phyloP scores from a whole-genome alignment of 2,113 vertebrate genomes.

The Catharus bicknelli region DNA sequence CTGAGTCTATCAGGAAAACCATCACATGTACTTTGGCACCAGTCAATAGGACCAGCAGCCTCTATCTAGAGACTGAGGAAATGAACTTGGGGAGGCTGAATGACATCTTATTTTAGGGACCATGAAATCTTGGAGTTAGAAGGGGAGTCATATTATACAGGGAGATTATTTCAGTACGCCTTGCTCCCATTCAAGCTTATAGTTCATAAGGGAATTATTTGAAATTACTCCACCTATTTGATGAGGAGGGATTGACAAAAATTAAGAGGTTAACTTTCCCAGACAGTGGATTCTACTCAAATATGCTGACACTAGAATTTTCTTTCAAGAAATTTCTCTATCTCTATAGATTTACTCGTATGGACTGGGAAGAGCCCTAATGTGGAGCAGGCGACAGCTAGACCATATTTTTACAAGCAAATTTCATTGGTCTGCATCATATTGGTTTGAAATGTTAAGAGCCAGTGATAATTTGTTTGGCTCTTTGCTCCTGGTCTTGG shows the following conservation, averaged over 20 bases:
- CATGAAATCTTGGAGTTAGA: background rate
- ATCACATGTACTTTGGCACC: constrained; percentile 11
- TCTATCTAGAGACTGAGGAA: background rate
- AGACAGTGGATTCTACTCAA: background rate
- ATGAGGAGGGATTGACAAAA: background rate
- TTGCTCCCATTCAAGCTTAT: background rate
- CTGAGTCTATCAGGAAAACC: constrained; percentile 30
- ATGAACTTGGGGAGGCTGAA: background rate
- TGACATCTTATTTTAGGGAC: constrained; percentile 28
- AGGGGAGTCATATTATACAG: background rate
- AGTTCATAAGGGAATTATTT: background rate
- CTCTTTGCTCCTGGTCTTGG: background rate
- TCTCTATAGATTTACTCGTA: background rate
- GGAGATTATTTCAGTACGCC: background rate
- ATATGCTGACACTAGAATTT: background rate
- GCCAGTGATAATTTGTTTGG: background rate
- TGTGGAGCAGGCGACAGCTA: background rate
- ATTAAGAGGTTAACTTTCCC: background rate
- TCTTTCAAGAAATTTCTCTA: background rate
- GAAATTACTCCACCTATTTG: background rate
- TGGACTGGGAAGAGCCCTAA: background rate
- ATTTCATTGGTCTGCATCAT: background rate
- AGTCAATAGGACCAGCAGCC: background rate
- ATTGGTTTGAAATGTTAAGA: background rate
- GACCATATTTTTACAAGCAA: background rate